phyloP scores from a whole-genome alignment of 2,888 invertebrate genomes.

The Ophonus ardosiacus region DNA sequence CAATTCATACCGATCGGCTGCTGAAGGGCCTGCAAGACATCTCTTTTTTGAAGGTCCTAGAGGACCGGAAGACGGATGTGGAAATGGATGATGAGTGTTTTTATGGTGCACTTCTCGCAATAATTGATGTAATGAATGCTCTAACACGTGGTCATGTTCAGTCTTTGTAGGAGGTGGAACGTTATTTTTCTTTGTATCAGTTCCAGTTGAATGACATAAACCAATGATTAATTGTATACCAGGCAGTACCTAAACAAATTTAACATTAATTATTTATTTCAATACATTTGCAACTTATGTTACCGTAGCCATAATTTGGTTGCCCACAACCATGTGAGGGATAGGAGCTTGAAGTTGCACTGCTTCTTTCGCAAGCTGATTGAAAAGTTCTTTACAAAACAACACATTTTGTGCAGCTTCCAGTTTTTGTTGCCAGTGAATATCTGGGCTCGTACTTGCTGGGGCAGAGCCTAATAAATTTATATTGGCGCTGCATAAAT shows the following conservation, averaged over 20 bases:
- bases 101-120: constrained; percentile 94
- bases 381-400: constrained; percentile 97
- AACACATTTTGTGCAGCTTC: constrained; percentile 98
- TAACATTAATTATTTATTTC: constrained; percentile 36
- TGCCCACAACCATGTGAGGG: constrained; percentile 97
- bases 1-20: constrained; percentile 91
- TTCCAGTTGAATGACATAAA: constrained; percentile 89
- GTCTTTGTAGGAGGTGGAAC: constrained; percentile 77
- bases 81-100: constrained; percentile 95
- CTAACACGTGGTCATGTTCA: constrained; percentile 97
- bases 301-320: constrained; percentile 97
- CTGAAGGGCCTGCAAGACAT: constrained; percentile 92
- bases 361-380: constrained; percentile 95
- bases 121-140: constrained; percentile 96
- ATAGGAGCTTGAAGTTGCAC: constrained; percentile 95
- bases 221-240: constrained; percentile 95
- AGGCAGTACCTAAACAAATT: constrained; percentile 84
- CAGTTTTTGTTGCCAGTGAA: constrained; percentile 97
- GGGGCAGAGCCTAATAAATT: constrained; percentile 88
- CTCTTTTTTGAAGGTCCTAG: constrained; percentile 95
- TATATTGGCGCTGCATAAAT: constrained; percentile 89
- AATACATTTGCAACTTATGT: constrained; percentile 66
- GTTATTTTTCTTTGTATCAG: constrained; percentile 77
- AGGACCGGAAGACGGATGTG: constrained; percentile 96
- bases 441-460: constrained; percentile 84